Base-by-base conservation (phyloP, 2,113 vertebrate species). In the Tyrannus savana region DNA sequence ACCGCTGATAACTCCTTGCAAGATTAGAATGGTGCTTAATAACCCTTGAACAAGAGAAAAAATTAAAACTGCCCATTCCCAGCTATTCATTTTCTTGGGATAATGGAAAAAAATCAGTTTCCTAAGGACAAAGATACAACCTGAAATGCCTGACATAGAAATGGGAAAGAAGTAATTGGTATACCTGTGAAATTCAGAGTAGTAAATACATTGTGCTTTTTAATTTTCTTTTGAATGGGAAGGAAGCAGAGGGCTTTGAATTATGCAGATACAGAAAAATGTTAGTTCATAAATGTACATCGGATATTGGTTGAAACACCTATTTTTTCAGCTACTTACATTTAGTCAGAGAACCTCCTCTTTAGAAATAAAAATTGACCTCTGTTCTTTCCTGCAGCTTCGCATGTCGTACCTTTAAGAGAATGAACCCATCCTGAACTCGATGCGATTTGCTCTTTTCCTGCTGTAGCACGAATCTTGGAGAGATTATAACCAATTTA, bases 401-500 rank as follows among this genome's bases (percentile, higher is more conserved):
- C 50, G 52, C 18, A 59, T 19, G 41, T 88, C 19, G 2, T 86
- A 72, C 72, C 72, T 95, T 88, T 96, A 96, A 96, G 93, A 94
- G 89, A 95, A 93, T 92, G 93, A 97, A 96, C 90, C 93, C 64
- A 78, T 41, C 49, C 72, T 96, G 87, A 95, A 97, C 92, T 90
- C 55, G 0, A 52, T 12, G n/a, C 47, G 52, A 47, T 68, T 88
- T 84, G 59, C 24, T 88, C 60, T 93, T 90, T 94, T 78, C 85
- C 85, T 76, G 69, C 73, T 52, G 19, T 30, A 87, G 90, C 49
- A 55, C 2, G 25, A 92, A 90, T 89, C 86, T 87, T 90, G 68
- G 93, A 93, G 49, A 93, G 77, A 97, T 96, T 93, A 84, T 90
- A 94, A 92, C 71, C 73, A 82, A 90, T 89, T 92, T 84, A 84